Conservation (phyloP, 2,113 vertebrate species). For the Falcunculus frontatus region DNA sequence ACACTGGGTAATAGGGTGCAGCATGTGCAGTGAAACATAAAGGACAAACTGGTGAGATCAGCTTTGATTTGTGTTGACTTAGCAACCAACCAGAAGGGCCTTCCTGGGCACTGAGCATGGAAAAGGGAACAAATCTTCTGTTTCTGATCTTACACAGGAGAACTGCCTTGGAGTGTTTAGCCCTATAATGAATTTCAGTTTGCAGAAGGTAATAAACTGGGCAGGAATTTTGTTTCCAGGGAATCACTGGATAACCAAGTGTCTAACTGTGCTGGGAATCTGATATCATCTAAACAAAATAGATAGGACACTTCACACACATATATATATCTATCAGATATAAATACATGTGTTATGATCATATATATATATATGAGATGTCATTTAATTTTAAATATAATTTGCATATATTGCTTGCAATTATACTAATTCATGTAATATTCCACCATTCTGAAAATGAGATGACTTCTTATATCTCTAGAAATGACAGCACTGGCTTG, state of each 20-base stretch:
- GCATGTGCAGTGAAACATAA: slow-evolving; percentile 83
- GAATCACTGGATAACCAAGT: neutral
- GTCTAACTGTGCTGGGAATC: neutral
- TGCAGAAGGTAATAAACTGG: neutral
- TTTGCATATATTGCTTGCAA: neutral
- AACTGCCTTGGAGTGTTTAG: neutral
- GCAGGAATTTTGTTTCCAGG: neutral
- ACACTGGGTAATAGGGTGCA: slow-evolving; percentile 56
- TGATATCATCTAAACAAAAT: neutral
- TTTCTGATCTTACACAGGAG: neutral
- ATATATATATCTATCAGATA: neutral
- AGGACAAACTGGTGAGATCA: slow-evolving; percentile 75
- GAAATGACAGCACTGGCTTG: neutral
- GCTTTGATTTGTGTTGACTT: slow-evolving; percentile 73
- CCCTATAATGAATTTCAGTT: neutral
- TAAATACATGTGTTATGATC: neutral
- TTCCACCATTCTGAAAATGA: neutral
- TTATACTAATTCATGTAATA: neutral
- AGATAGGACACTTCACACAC: neutral
- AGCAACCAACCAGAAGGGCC: slow-evolving; percentile 61
- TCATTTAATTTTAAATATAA: neutral
- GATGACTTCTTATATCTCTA: neutral
- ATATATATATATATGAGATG: neutral
- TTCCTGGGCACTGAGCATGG: slow-evolving; percentile 19
- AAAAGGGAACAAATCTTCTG: slow-evolving; percentile 17